Conservation (phyloP, 2,888 invertebrate species). For the Macropis europaea region DNA sequence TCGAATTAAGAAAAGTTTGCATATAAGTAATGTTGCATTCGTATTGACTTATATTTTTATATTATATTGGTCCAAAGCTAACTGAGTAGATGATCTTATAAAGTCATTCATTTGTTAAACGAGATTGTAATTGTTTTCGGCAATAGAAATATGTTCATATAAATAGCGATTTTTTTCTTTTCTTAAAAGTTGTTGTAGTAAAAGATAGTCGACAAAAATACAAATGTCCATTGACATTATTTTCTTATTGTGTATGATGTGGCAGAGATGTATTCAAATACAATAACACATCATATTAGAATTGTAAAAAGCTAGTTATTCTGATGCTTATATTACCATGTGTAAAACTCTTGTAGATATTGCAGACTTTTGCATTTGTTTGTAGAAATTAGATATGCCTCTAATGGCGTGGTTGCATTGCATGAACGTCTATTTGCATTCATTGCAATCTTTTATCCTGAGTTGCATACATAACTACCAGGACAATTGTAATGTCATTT, state of each 20-base stretch:
- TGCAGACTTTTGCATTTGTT: constrained; percentile 33
- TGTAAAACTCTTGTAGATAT: constrained; percentile 40
- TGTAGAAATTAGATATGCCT: constrained; percentile 40
- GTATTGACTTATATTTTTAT: constrained; percentile 41
- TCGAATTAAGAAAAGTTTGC: constrained; percentile 42
- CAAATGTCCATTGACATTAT: constrained; percentile 27
- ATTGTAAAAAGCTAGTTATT: constrained; percentile 37
- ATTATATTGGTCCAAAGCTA: constrained; percentile 39
- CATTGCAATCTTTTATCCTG: constrained; percentile 13
- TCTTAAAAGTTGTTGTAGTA: constrained; percentile 28
- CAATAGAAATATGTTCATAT: constrained; percentile 37
- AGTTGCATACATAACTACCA: constrained; percentile 13
- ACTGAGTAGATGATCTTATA: constrained; percentile 17
- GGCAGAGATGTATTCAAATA: constrained; percentile 23
- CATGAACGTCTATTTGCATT: constrained; percentile 3
- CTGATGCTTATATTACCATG: constrained; percentile 9
- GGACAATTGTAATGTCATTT: constrained; percentile 9
- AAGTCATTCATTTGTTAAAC: constrained; percentile 31
- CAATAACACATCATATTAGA: constrained; percentile 20
- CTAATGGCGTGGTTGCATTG: constrained; percentile 21
- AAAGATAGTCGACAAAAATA: constrained; percentile 46
- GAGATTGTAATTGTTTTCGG: constrained; percentile 17
- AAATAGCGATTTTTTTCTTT: constrained; percentile 19
- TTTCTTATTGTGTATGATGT: constrained; percentile 28
- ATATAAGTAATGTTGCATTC: constrained; percentile 18